Percentiles rank a stretch among this genome's conserved stretches.
These are phyloP conservation scores for Harpegnathos saltator DNA, from an alignment of 1,140 invertebrate species.

Conservation along the genomic window DNA sequence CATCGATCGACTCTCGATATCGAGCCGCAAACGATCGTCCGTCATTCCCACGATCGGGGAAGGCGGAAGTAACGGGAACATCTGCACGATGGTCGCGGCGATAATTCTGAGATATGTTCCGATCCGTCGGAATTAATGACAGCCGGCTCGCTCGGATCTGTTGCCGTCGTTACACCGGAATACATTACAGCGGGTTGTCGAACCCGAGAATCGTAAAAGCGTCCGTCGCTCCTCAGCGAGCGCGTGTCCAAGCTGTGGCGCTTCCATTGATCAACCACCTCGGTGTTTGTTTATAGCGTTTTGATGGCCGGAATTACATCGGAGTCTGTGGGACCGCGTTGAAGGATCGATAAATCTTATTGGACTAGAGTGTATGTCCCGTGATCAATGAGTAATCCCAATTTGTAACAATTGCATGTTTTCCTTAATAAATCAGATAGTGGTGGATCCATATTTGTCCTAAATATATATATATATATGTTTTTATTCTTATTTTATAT, in stretches of 20 bases:
- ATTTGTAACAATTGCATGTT: too few relatives aligned
- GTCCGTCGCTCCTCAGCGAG: not conserved
- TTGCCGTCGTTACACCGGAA: constrained; percentile 30
- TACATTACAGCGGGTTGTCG: constrained; percentile 60
- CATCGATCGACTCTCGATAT: constrained; percentile 29
- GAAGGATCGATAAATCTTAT: too few relatives aligned
- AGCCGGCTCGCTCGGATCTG: not conserved
- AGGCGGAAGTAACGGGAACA: constrained; percentile 68
- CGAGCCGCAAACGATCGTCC: not conserved
- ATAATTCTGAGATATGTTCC: constrained; percentile 65
- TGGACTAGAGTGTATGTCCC: too few relatives aligned
- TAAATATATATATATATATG: too few relatives aligned
- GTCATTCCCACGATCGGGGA: constrained; percentile 65
- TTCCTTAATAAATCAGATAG: too few relatives aligned
- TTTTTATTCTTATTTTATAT: too few relatives aligned
- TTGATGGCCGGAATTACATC: too few relatives aligned
- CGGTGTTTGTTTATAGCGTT: too few relatives aligned
- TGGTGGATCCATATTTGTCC: too few relatives aligned
- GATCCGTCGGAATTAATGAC: constrained; percentile 65
- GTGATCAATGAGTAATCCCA: too few relatives aligned
- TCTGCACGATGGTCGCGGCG: constrained; percentile 60
- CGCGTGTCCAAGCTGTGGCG: not conserved
- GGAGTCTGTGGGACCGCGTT: too few relatives aligned
- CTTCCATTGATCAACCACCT: not conserved
- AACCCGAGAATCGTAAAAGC: constrained; percentile 40